Evolutionary conservation across 2,888 invertebrate species (phyloP), one percentile per base, ranked within the genome.

Genomic region (Opisthograptis luteolata): DNA sequence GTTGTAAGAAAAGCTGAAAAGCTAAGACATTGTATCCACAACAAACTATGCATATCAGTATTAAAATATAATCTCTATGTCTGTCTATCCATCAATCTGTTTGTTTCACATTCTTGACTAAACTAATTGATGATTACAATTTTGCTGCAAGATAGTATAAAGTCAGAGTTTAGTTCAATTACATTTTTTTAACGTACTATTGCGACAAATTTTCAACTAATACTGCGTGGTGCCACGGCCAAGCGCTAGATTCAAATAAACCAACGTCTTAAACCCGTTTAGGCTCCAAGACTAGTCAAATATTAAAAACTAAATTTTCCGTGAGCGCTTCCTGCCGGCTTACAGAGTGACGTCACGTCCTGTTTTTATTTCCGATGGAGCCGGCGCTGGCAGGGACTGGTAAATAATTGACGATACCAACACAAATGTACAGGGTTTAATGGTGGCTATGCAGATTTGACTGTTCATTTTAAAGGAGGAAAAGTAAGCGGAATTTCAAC

Each of bases 261-360:
- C 30, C 14, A 46, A 15, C 44, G 41, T 35, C 22, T 32, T 27
- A 28, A 14, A 35, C 27, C 19, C 40, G 40, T 39, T 25, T 37
- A 13, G 36, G 14, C 14, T 42, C 31, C 13, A 19, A 34, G 43
- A 28, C 49, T 39, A 43, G 32, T 61, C 31, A 53, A 60, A 59
- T 55, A 58, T 58, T 58, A 46, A 58, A 54, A 53, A 27, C 13
- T 37, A 41, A 44, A 53, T 51, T 51, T 30, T 7, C 9, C 41
- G 13, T n/a, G 22, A 15, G 9, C 19, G 13, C 15, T 46, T 45
- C 42, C 50, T n/a, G n/a, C n/a, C n/a, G n/a, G 36, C 15, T 36
- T n/a, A 14, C 14, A 19, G 32, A 17, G 36, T 60, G 58, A 58
- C 53, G 58, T 61, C 61, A 62, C 62, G 62, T 62, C 52, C 53